Conservation (phyloP, 2,888 invertebrate species). For the Zaprionus obscuricornis region DNA sequence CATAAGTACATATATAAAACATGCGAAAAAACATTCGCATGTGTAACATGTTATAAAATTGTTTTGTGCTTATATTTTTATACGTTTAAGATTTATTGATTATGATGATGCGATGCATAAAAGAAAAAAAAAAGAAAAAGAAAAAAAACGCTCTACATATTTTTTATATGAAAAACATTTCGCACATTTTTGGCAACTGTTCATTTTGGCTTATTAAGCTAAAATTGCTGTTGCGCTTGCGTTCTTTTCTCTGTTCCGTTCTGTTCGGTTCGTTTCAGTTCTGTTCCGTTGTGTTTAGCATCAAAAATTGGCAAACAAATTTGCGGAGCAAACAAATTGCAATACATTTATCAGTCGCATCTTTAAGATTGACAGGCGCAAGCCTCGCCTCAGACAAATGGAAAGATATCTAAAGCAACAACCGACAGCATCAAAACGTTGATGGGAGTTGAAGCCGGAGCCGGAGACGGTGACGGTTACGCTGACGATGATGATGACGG, state of each 20-base stretch:
- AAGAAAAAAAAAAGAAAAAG: too few relatives aligned
- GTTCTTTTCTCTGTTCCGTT: too few relatives aligned
- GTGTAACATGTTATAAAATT: constrained; percentile 5
- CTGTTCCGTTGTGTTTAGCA: constrained; percentile 16
- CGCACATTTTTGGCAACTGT: constrained; percentile 8
- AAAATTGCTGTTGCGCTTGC: neutral
- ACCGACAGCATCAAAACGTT: neutral
- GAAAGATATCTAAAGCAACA: constrained; percentile 15
- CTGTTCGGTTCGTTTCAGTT: too few relatives aligned
- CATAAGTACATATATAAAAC: too few relatives aligned
- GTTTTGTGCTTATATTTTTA: constrained; percentile 4
- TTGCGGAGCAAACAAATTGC: constrained; percentile 45
- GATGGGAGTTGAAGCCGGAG: too few relatives aligned
- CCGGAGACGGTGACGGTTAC: too few relatives aligned
- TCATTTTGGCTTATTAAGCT: constrained; percentile 35
- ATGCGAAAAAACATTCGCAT: neutral
- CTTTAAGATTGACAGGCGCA: constrained; percentile 44
- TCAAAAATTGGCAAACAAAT: constrained; percentile 44
- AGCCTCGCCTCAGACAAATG: constrained; percentile 35
- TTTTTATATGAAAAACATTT: constrained; percentile 9
- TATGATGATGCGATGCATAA: too few relatives aligned
- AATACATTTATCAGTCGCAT: constrained; percentile 38
- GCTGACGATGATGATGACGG: too few relatives aligned
- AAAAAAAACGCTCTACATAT: constrained; percentile 12
- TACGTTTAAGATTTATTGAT: constrained; percentile 19